A percentile compares a stretch with the other conserved stretches of the same genome.
phyloP scores from a whole-genome alignment of 2,888 invertebrate species.

The Maniola hyperantus region DNA sequence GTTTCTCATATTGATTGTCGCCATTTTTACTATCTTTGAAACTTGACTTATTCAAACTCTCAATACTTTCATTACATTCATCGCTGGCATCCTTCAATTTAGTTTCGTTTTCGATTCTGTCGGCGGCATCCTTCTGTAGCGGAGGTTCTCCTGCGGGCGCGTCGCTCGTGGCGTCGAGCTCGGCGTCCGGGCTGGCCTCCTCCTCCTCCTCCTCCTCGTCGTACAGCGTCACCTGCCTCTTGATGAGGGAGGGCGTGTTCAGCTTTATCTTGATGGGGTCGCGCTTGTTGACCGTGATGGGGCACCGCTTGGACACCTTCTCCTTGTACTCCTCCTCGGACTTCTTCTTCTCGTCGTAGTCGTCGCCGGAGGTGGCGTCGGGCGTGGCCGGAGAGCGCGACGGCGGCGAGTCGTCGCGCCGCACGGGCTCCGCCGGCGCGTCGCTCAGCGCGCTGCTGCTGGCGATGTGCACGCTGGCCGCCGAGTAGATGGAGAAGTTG shows the following conservation, averaged over 20 bases:
- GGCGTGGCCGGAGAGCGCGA: not conserved
- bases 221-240: constrained; percentile 77
- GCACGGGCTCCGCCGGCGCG: constrained; percentile 48
- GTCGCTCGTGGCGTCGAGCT: constrained; percentile 15
- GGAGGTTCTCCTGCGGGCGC: too few species aligned
- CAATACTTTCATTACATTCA: not conserved
- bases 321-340: constrained; percentile 64
- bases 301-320: constrained; percentile 66
- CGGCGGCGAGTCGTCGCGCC: constrained; percentile 51
- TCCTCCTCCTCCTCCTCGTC: constrained; percentile 68
- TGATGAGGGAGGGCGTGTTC: constrained; percentile 75
- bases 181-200: constrained; percentile 36
- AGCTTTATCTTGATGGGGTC: constrained; percentile 74
- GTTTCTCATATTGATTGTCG: constrained; percentile 6
- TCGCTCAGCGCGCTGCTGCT: constrained; percentile 51
- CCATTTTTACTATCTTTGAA: not conserved
- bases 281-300: constrained; percentile 65
- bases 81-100: not conserved
- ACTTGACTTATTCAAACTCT: not conserved
- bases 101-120: too few species aligned
- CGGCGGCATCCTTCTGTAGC: not conserved
- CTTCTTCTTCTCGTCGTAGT: constrained; percentile 44
- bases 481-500: constrained; percentile 93
- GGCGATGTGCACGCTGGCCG: constrained; percentile 89
- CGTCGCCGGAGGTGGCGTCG: too few species aligned